These are phyloP conservation scores for Aricia agestis DNA, from an alignment of 1,140 invertebrate species.

Conservation along the genomic window DNA sequence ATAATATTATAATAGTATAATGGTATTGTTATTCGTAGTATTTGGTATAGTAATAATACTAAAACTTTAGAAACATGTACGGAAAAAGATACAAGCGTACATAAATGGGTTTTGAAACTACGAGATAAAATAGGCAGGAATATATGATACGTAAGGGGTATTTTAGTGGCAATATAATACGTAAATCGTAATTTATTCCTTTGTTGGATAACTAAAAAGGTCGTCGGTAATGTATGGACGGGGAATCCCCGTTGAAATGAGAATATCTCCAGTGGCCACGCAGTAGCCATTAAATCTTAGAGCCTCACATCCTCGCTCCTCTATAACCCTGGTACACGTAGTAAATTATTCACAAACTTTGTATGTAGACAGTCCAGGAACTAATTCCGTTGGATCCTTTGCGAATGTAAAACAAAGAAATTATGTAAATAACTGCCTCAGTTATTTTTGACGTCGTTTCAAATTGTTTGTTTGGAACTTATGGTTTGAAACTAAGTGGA, in stretches of 20 bases:
- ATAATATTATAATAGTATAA: no score
- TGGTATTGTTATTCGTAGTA: no score
- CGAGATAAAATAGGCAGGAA: neutral
- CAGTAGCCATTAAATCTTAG: conserved; percentile 41
- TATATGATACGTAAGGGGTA: neutral
- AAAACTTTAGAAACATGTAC: neutral
- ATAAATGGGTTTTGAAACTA: neutral
- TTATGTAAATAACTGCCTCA: neutral
- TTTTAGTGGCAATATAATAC: neutral
- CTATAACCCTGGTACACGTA: conserved; percentile 19
- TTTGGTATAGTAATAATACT: neutral
- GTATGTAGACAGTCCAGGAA: conserved; percentile 35
- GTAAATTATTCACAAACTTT: conserved; percentile 47
- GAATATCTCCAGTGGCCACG: conserved; percentile 45
- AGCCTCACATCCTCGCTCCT: conserved; percentile 19
- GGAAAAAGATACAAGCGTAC: neutral
- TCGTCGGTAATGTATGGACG: conserved; percentile 13
- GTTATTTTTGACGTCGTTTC: neutral
- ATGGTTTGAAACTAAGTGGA: neutral
- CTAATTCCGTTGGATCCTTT: conserved; percentile 26
- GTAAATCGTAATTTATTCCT: conserved; percentile 3
- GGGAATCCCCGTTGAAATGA: conserved; percentile 41
- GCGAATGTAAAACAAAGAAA: conserved; percentile 28
- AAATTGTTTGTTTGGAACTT: neutral
- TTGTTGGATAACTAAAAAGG: conserved; percentile 1